Base-by-base conservation (phyloP, 2,113 vertebrate genomes). In the Poicephalus meyeri region DNA sequence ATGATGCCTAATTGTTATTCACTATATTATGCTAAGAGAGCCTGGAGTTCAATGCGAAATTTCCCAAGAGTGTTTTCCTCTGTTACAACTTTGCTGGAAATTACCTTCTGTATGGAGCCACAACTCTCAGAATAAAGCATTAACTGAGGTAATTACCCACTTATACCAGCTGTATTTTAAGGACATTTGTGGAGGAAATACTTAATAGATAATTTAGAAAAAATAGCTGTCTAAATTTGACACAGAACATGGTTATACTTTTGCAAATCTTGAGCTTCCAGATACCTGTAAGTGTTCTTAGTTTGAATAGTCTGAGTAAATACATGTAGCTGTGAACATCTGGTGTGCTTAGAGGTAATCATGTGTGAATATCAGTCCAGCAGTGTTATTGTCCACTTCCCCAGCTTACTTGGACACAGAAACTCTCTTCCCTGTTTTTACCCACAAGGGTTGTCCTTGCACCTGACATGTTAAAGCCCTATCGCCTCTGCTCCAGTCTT, bases 91-190 rank as follows among this genome's bases (percentile, higher is more conserved):
- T 92, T 53, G 56, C 92, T 95, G 56, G 52, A 89, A 92, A 94
- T 86, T 83, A 86, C 70, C 68, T 92, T 95, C 79, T 85, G 66
- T 92, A 73, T 86, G 68, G 85, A 93, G 58, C 94, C 91, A 72
- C 66, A 92, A 49, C 86, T 96, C 96, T 95, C 20, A 17, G 95
- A 97, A 95, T 80, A 97, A 95, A 97, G 73, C 93, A 95, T 96
- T 97, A 95, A 94, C 95, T 94, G 66, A 95, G 95, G 84, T 89
- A 97, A 97, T 97, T 97, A 97, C 52, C 86, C 87, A 96, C 86
- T 98, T 92, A 95, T 1, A 92, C 55, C 93, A 96, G 88, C 88
- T 95, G 94, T 95, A 93, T 88, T 92, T 92, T 94, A 88, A 94
- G 92, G 87, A 87, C 55, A 42, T 53, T 85, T 89, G 86, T 92